Percentiles rank a stretch among this genome's conserved stretches.
phyloP scores from a whole-genome alignment of 1,140 invertebrate species.

The Camponotus vicinus region DNA sequence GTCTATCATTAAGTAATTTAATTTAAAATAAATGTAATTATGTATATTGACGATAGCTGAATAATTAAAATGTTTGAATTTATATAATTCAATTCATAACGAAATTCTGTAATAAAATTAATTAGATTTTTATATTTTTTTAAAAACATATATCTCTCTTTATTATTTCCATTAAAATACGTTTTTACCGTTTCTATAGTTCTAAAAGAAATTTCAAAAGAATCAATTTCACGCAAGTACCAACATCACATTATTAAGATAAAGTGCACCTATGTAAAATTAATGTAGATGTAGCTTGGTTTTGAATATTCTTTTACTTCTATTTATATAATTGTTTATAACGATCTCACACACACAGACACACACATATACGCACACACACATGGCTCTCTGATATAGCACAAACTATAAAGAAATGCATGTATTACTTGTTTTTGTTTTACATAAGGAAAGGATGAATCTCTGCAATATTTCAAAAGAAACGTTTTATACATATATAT shows the following conservation, averaged over 20 bases:
- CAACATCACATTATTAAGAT: conserved; percentile 43
- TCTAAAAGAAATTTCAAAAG: background rate
- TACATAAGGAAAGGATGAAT: background rate
- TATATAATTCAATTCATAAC: background rate
- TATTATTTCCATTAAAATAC: background rate
- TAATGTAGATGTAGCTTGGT: conserved; percentile 19
- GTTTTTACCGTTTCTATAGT: background rate
- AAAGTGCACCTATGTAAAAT: conserved; percentile 36
- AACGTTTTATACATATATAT: background rate
- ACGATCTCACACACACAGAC: background rate
- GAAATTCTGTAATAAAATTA: conserved; percentile 10
- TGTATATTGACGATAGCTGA: background rate
- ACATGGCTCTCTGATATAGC: conserved; percentile 12
- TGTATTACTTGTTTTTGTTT: background rate
- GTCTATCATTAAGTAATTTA: conserved; percentile 31
- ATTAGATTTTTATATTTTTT: background rate
- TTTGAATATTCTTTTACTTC: conserved; percentile 22
- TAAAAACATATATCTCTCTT: background rate
- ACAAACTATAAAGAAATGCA: conserved; percentile 33
- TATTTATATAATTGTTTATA: conserved; percentile 21
- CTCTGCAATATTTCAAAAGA: conserved; percentile 21
- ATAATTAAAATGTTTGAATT: background rate
- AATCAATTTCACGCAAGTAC: background rate
- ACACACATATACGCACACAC: too few relatives aligned
- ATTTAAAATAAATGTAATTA: conserved; percentile 26